A percentile compares a stretch with the other conserved stretches of the same genome.
phyloP scores from a whole-genome alignment of 1,140 invertebrate genomes.

The Sycobia sp. region DNA sequence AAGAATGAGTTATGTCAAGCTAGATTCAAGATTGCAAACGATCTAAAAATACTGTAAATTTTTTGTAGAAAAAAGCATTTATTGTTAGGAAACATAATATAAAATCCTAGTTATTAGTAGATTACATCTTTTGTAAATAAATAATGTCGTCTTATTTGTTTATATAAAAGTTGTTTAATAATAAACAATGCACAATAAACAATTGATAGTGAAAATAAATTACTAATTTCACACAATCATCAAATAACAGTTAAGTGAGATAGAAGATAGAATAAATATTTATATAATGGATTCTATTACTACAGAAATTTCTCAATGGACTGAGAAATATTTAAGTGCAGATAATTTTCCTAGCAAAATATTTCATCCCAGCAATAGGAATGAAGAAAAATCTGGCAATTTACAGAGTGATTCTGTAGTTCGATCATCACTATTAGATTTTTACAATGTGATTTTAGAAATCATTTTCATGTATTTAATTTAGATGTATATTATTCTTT shows the following conservation, averaged over 20 bases:
- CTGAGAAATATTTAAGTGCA: neutral
- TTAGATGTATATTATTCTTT: neutral
- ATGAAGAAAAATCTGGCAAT: neutral
- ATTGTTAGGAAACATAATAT: conserved; percentile 28
- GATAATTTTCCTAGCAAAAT: neutral
- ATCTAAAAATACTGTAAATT: conserved; percentile 18
- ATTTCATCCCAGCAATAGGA: neutral
- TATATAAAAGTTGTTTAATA: conserved; percentile 39
- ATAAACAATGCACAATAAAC: conserved; percentile 36
- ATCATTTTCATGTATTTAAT: neutral
- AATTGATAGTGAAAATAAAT: conserved; percentile 24
- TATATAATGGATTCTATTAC: conserved; percentile 6
- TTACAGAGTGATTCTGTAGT: neutral
- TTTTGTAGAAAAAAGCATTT: conserved; percentile 12
- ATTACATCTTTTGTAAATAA: conserved; percentile 39
- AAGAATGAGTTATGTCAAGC: conserved; percentile 27
- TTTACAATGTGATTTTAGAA: conserved; percentile 9
- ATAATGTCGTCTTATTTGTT: conserved; percentile 36
- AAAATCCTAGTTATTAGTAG: conserved; percentile 41
- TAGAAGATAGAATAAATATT: conserved; percentile 1
- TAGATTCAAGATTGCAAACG: conserved; percentile 45
- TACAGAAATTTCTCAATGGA: neutral
- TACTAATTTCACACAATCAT: conserved; percentile 14
- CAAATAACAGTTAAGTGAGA: neutral
- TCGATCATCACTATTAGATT: conserved; percentile 1